Conservation (phyloP, 1,140 invertebrate species). For the Streblospio benedicti region DNA sequence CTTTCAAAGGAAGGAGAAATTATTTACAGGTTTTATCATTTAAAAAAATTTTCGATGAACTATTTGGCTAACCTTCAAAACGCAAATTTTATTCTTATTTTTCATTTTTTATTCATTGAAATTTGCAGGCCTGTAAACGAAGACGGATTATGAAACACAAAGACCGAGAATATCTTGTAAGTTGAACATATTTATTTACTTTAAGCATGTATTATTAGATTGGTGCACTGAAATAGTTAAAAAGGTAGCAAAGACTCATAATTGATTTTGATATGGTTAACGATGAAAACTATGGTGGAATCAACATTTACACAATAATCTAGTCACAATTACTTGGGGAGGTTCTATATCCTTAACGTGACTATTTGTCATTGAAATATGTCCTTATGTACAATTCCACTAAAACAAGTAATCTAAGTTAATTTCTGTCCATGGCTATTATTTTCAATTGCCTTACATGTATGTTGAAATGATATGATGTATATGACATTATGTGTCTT, state of each 20-base stretch:
- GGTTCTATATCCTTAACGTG: not conserved
- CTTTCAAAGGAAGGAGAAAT: not conserved
- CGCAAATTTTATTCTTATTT: not conserved
- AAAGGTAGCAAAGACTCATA: not conserved
- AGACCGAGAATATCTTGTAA: conserved; percentile 16
- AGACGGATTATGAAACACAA: conserved; percentile 16
- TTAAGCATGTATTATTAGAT: not conserved
- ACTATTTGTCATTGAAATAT: not conserved
- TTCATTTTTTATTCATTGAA: not conserved
- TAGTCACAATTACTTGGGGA: not conserved
- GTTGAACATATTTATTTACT: not conserved
- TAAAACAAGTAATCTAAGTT: too few relatives aligned
- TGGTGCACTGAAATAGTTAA: not conserved
- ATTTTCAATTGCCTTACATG: too few relatives aligned
- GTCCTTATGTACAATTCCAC: too few relatives aligned
- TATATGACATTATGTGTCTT: too few relatives aligned
- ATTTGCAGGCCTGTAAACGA: conserved; percentile 15
- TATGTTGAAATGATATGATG: too few relatives aligned
- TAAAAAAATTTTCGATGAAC: not conserved
- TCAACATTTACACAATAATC: not conserved
- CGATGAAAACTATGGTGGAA: not conserved
- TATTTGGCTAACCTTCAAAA: not conserved
- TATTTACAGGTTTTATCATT: not conserved
- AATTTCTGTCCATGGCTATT: too few relatives aligned
- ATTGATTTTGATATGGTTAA: not conserved